Evolutionary conservation across 2,888 invertebrate species (phyloP).

Genomic region (Hymenopus coronatus): DNA sequence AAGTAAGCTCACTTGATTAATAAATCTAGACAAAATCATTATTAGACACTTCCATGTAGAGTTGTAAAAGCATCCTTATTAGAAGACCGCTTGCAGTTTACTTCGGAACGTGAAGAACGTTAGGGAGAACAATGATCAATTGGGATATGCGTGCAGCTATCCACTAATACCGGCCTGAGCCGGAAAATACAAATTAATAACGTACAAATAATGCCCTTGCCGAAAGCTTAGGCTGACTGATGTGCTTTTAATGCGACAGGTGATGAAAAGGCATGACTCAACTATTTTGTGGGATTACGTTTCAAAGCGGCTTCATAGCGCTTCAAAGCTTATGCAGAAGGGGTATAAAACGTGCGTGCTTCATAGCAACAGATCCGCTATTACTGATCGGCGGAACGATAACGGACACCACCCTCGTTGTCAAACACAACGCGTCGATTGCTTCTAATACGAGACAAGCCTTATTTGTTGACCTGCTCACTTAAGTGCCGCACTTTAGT

Average conservation of each 20-base stretch:
- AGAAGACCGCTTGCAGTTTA: too few species aligned
- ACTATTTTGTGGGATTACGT: background rate
- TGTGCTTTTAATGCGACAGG: background rate
- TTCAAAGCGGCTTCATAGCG: background rate
- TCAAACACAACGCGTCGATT: background rate
- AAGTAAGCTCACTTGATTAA: too few species aligned
- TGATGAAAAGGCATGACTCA: background rate
- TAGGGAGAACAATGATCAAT: background rate
- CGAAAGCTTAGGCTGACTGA: background rate
- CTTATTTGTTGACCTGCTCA: background rate
- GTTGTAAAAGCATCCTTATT: too few species aligned
- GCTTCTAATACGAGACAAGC: background rate
- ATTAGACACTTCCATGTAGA: too few species aligned
- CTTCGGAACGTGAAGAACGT: too few species aligned
- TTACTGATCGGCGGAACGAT: background rate
- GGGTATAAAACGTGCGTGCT: background rate
- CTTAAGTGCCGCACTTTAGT: too few species aligned
- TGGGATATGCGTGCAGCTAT: background rate
- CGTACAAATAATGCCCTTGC: background rate
- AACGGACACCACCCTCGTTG: background rate
- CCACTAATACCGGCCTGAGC: background rate
- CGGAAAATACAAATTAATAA: background rate
- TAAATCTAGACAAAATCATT: too few species aligned
- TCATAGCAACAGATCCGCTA: background rate
- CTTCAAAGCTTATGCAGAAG: background rate